A percentile compares a stretch with the other conserved stretches of the same genome.
Conservation (phyloP, 1,140 invertebrate genomes). For the Cylas formicarius region DNA sequence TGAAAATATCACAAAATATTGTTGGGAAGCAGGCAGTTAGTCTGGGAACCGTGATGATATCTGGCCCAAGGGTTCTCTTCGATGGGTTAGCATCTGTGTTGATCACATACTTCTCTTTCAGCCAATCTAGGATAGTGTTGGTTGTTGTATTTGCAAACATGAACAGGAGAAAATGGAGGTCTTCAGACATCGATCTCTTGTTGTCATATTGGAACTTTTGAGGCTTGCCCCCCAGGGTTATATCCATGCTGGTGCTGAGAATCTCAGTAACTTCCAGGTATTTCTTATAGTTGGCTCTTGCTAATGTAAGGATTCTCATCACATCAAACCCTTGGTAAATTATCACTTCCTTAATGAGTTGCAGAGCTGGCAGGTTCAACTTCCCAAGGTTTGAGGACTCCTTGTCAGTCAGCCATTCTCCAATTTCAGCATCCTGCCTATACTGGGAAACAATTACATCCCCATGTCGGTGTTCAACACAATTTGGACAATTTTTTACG, state of each 20-base stretch:
- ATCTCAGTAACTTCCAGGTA: background rate
- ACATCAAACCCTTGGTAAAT: background rate
- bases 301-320: background rate
- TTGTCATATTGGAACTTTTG: background rate
- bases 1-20: background rate
- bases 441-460: no score
- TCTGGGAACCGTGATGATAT: background rate
- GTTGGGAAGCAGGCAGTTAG: constrained; percentile 3
- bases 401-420: no score
- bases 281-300: background rate
- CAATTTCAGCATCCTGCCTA: no score
- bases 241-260: background rate
- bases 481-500: no score
- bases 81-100: background rate
- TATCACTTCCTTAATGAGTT: constrained; percentile 1
- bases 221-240: background rate
- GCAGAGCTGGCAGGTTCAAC: no score
- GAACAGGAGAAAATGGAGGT: constrained; percentile 2
- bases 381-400: no score
- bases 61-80: background rate
- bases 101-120: background rate
- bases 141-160: background rate
- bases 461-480: no score
- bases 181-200: background rate
- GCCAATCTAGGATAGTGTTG: background rate